phyloP scores from a whole-genome alignment of 1,140 invertebrate species.

The Drosophila pruinosa region DNA sequence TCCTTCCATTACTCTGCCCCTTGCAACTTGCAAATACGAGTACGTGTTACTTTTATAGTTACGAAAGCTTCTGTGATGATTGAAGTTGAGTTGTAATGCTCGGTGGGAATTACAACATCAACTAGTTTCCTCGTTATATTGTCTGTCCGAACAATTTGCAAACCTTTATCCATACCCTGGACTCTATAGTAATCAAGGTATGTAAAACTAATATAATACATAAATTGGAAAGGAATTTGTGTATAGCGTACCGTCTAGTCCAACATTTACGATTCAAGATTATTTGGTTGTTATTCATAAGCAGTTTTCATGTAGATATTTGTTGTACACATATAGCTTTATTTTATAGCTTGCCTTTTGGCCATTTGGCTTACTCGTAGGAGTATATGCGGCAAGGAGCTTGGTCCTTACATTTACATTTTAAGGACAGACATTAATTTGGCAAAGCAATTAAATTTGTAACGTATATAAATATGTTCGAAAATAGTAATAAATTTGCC shows the following conservation, averaged over 20 bases:
- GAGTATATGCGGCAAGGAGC: background rate
- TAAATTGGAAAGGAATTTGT: background rate
- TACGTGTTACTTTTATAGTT: background rate
- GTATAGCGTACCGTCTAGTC: background rate
- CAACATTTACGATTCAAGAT: background rate
- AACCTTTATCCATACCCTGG: slow-evolving; percentile 12
- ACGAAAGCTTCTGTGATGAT: slow-evolving; percentile 3
- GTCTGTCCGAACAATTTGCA: slow-evolving; percentile 47
- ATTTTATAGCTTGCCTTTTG: slow-evolving; percentile 54
- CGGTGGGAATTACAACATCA: slow-evolving; percentile 44
- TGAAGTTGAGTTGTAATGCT: slow-evolving; percentile 7
- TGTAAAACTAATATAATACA: background rate
- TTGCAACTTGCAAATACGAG: background rate
- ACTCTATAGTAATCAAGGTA: background rate
- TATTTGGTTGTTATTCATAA: background rate
- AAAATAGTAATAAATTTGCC: slow-evolving; percentile 39
- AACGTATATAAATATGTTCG: slow-evolving; percentile 7
- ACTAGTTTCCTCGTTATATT: slow-evolving; percentile 34
- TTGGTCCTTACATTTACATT: slow-evolving; percentile 41
- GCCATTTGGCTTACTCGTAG: slow-evolving; percentile 13
- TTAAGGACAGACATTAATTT: slow-evolving; percentile 54
- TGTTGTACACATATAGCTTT: background rate
- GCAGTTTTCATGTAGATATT: background rate
- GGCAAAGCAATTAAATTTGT: slow-evolving; percentile 61
- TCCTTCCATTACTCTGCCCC: background rate